phyloP scores from a whole-genome alignment of 2,797 vertebrate genomes.

The Lerista edwardsae region DNA sequence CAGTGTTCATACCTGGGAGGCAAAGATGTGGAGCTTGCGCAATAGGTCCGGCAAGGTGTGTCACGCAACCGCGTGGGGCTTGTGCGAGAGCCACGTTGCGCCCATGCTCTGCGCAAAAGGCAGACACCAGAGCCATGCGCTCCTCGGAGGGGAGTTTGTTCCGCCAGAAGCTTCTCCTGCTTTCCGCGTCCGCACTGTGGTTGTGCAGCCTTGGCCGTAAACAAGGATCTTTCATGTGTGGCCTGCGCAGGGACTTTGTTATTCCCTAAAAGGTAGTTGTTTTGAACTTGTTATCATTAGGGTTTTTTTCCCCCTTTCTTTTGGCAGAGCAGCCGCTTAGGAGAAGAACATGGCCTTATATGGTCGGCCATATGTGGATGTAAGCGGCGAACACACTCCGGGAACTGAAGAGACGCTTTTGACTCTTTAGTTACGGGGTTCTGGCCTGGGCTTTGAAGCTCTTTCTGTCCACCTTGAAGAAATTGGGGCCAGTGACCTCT shows the following conservation, averaged over 20 bases:
- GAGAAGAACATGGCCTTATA: constrained; percentile 92
- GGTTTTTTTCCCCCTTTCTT: constrained; percentile 71
- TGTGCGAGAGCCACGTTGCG: background rate
- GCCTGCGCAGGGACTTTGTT: constrained; percentile 79
- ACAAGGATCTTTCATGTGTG: constrained; percentile 67
- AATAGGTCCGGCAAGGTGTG: too few species aligned
- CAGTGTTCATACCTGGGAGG: too few species aligned
- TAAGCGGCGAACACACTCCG: constrained; percentile 53
- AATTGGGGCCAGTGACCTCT: constrained; percentile 1
- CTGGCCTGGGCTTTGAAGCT: constrained; percentile 49
- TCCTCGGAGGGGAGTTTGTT: background rate
- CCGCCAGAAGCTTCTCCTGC: background rate
- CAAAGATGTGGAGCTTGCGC: too few species aligned
- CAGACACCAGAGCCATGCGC: background rate
- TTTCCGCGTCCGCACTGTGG: background rate
- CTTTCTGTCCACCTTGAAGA: constrained; percentile 36
- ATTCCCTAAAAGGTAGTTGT: constrained; percentile 99
- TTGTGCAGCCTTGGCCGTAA: constrained; percentile 35
- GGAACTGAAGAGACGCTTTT: constrained; percentile 46
- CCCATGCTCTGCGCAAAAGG: background rate
- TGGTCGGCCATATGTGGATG: constrained; percentile 79
- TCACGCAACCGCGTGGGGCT: too few species aligned
- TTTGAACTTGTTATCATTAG: constrained; percentile 90
- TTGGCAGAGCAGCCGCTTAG: constrained; percentile 82
- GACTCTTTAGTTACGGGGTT: constrained; percentile 47